Conservation (phyloP, 2,113 vertebrate genomes). For the Gadus macrocephalus region DNA sequence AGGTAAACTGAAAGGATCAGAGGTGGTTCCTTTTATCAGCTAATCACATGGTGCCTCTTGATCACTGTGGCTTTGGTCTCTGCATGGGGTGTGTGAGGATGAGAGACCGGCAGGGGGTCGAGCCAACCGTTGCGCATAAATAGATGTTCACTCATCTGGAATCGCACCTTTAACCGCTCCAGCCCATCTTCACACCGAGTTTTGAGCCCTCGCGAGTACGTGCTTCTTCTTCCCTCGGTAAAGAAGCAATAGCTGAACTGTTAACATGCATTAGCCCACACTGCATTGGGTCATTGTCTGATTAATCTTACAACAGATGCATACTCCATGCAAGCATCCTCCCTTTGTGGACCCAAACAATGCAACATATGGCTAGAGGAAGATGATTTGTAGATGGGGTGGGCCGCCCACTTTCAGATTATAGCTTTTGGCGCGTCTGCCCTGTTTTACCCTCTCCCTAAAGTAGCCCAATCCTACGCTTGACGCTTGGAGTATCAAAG, state of each 20-base stretch:
- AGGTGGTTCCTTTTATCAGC: slow-evolving; percentile 14
- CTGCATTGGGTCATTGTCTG: slow-evolving; percentile 16
- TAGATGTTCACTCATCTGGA: slow-evolving; percentile 29
- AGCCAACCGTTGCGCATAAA: slow-evolving; percentile 8
- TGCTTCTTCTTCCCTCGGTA: not conserved
- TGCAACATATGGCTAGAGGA: slow-evolving; percentile 54
- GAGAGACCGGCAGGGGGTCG: slow-evolving; percentile 14
- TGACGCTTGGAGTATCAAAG: slow-evolving; percentile 44
- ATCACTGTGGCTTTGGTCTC: slow-evolving; percentile 24
- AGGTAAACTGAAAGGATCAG: slow-evolving; percentile 1
- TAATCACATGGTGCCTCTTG: slow-evolving; percentile 38
- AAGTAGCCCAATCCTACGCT: slow-evolving; percentile 42
- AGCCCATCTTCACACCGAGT: not conserved
- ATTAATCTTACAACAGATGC: slow-evolving; percentile 51
- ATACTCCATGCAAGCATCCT: slow-evolving; percentile 40
- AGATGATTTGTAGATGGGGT: slow-evolving; percentile 56
- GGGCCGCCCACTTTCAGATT: slow-evolving; percentile 48
- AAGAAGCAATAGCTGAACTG: slow-evolving; percentile 13
- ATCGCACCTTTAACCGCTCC: not conserved
- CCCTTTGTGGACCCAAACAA: slow-evolving; percentile 14
- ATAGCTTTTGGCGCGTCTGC: slow-evolving; percentile 31
- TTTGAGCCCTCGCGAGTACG: not conserved
- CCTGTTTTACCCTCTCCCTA: slow-evolving; percentile 33
- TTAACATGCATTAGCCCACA: not conserved
- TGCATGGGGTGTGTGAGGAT: not conserved